Percentiles rank a stretch among this genome's conserved stretches.
phyloP scores from a whole-genome alignment of 2,113 vertebrate species.

The Delphinapterus leucas region DNA sequence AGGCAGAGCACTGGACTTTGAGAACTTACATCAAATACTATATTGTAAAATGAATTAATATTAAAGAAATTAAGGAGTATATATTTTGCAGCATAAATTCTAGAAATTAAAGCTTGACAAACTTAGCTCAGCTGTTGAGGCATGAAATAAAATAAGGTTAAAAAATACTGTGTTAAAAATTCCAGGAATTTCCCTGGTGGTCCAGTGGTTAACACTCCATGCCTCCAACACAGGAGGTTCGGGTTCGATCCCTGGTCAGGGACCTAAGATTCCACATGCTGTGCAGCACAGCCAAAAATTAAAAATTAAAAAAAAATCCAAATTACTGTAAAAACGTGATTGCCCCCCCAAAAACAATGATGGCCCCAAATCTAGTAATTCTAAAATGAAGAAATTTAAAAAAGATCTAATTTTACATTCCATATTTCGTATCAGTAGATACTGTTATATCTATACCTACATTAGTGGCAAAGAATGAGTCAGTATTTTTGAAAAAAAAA shows the following conservation, averaged over 20 bases:
- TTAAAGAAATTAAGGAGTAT: slow-evolving; percentile 1
- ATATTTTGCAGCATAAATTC: not conserved
- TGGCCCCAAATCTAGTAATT: not conserved
- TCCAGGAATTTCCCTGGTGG: not conserved
- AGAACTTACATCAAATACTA: not conserved
- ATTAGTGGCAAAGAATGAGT: not conserved
- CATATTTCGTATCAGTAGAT: not conserved
- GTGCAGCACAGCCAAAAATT: too few relatives aligned
- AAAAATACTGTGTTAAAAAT: not conserved
- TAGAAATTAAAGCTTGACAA: not conserved
- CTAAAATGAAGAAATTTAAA: not conserved
- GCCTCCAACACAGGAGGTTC: too few relatives aligned
- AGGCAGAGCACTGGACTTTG: not conserved
- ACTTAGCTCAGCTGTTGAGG: not conserved
- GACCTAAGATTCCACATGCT: too few relatives aligned
- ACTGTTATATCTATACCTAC: not conserved
- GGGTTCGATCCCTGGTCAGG: too few relatives aligned
- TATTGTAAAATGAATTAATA: not conserved
- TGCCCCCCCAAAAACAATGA: not conserved
- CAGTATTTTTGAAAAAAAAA: not conserved
- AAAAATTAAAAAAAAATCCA: not conserved
- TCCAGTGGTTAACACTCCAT: too few relatives aligned
- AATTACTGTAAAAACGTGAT: not conserved
- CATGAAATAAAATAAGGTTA: not conserved
- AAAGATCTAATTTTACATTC: not conserved